Percentiles rank a stretch among this genome's conserved stretches.
Conservation (phyloP, 1,140 invertebrate genomes). For the Sarcophaga bullata region DNA sequence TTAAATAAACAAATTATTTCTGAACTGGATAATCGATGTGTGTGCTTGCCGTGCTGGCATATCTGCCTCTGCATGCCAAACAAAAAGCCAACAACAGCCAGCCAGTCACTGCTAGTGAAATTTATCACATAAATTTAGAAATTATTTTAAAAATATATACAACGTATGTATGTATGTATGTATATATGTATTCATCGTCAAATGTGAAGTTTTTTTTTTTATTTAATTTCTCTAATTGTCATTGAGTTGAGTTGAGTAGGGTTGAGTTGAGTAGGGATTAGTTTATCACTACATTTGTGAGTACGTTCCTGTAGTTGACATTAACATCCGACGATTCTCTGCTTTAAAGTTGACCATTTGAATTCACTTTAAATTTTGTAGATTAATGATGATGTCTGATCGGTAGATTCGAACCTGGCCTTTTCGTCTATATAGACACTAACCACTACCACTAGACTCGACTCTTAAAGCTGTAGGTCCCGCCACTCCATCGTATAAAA, state of each 20-base stretch:
- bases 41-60: neutral
- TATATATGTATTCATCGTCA: neutral
- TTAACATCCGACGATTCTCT: neutral
- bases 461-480: no score
- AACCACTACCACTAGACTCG: no score
- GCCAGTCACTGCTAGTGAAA: neutral
- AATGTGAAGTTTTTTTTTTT: slow-evolving; percentile 18
- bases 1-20: slow-evolving; percentile 19
- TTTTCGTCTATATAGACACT: no score
- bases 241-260: neutral
- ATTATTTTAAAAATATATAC: neutral
- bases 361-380: no score
- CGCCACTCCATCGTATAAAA: no score
- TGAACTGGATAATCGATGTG: slow-evolving; percentile 9
- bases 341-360: no score
- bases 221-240: neutral
- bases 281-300: neutral
- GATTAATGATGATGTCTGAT: no score
- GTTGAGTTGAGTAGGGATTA: no score
- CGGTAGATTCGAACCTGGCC: no score
- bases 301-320: neutral
- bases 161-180: no score
- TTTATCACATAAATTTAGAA: slow-evolving; percentile 7
- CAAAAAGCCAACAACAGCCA: no score
- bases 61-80: no score